A percentile compares a stretch with the other conserved stretches of the same genome.
phyloP scores from a whole-genome alignment of 2,113 vertebrate species.

The Gymnogyps californianus region DNA sequence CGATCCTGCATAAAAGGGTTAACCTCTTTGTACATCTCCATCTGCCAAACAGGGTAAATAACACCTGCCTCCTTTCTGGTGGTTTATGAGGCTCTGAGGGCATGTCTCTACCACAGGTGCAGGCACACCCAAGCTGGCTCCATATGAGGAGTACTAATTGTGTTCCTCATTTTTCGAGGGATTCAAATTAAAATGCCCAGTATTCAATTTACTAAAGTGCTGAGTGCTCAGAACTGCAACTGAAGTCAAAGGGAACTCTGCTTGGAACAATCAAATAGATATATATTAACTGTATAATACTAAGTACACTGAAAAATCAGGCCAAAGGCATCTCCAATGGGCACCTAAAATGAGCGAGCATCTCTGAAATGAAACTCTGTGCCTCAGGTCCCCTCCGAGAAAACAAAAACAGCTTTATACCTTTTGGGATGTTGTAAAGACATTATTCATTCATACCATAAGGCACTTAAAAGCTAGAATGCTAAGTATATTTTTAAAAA shows the following conservation, averaged over 20 bases:
- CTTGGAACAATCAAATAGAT: background rate
- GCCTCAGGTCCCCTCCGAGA: background rate
- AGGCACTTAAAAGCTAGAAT: background rate
- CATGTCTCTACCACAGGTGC: conserved; percentile 30
- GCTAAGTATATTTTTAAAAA: background rate
- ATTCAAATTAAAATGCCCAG: background rate
- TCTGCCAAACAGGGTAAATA: conserved; percentile 30
- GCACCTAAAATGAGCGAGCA: background rate
- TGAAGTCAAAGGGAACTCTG: background rate
- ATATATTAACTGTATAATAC: background rate
- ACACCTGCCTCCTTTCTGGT: conserved; percentile 19
- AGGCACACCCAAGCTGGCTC: conserved; percentile 27
- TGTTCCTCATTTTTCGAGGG: background rate
- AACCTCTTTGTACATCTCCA: conserved; percentile 2
- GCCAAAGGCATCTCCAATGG: background rate
- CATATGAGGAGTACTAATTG: background rate
- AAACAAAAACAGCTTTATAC: background rate
- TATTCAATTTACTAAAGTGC: background rate
- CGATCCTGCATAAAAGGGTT: background rate
- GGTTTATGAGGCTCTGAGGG: conserved; percentile 13
- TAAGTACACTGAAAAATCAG: background rate
- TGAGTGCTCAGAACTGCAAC: background rate
- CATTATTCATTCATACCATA: background rate
- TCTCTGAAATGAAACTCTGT: background rate
- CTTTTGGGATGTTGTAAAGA: background rate